Base-by-base conservation (phyloP, 2,888 invertebrate genomes). In the Merodon equestris region DNA sequence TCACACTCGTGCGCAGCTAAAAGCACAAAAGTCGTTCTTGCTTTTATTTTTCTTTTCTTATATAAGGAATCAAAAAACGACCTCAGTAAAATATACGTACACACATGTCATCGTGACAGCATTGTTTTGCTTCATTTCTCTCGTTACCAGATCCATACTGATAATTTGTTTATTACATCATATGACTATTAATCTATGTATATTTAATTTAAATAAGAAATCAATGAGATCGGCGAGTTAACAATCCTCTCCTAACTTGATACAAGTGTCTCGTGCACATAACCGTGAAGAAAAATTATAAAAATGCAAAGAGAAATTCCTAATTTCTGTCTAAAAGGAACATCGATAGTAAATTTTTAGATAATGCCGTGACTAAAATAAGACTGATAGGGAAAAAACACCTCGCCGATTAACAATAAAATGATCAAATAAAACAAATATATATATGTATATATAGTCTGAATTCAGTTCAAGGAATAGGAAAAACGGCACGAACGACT, bases 191-290 rank as follows among this genome's bases (percentile, higher is more conserved):
- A 77, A 63, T 77, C 7, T 27, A 27, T 27, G 7, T 27, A 27
- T 53, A n/a, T 50, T 63, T 57, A 44, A 50, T 50, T 73, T 67
- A 63, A 68, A 48, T 73, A 51, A 61, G 38, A 44, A 67, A 57
- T 13, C 47, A 57, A 75, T 71, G 67, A 73, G 77, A 77, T 77
- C 77, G 77, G 73, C 77, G 77, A 73, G 63, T 63, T 58, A 77
- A 54, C 63, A 50, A 56, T 56, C 63, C 27, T 27, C 27, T 27
- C 27, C 67, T 67, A 77, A 73, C 77, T 73, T 73, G 73, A 73
- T 73, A 63, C 73, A 77, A 68, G 77, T 77, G 67, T 67, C 53
- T 63, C 73, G 7, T 27, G 27, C 27, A 27, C 27, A 7, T 27
- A 27, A 27, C 7, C 7, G 7, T 27, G 27, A 7, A 77, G 38